These are phyloP conservation scores for Rhadinocentrus ornatus DNA, from an alignment of 2,797 vertebrate genomes.

Conservation along the genomic window DNA sequence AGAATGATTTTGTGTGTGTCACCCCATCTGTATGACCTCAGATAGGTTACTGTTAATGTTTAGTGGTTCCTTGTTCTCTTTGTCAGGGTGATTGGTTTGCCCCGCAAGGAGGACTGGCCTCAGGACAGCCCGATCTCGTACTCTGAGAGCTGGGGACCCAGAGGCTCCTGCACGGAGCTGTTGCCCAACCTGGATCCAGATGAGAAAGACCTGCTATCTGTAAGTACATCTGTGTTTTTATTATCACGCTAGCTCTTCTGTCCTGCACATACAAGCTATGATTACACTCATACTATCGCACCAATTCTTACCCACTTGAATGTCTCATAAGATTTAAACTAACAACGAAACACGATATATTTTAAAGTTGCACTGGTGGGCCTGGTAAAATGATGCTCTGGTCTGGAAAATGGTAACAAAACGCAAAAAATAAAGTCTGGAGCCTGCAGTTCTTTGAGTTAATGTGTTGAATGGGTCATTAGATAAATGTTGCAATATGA, in stretches of 20 bases:
- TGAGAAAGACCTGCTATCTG: conserved; percentile 77
- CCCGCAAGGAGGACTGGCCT: conserved; percentile 82
- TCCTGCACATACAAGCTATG: not conserved
- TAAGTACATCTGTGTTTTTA: conserved; percentile 54
- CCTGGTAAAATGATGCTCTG: not conserved
- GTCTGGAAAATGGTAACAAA: not conserved
- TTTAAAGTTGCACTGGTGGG: not conserved
- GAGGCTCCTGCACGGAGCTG: conserved; percentile 47
- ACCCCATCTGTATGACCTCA: no score
- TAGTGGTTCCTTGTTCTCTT: not conserved
- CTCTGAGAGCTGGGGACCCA: conserved; percentile 61
- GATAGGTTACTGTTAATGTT: not conserved
- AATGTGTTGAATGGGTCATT: not conserved
- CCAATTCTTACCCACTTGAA: not conserved
- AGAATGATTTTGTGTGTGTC: no score
- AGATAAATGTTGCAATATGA: not conserved
- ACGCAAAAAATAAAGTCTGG: not conserved
- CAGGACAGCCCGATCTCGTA: conserved; percentile 73
- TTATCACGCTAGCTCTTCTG: not conserved
- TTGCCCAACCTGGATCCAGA: conserved; percentile 66
- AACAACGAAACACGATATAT: not conserved
- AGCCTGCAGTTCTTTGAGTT: no score
- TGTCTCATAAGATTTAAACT: not conserved
- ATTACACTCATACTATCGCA: not conserved
- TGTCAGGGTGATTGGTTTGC: conserved; percentile 79